These are phyloP conservation scores for Caenorhabditis doughertyi DNA, from an alignment of 2,888 invertebrate genomes.

Conservation along the genomic window DNA sequence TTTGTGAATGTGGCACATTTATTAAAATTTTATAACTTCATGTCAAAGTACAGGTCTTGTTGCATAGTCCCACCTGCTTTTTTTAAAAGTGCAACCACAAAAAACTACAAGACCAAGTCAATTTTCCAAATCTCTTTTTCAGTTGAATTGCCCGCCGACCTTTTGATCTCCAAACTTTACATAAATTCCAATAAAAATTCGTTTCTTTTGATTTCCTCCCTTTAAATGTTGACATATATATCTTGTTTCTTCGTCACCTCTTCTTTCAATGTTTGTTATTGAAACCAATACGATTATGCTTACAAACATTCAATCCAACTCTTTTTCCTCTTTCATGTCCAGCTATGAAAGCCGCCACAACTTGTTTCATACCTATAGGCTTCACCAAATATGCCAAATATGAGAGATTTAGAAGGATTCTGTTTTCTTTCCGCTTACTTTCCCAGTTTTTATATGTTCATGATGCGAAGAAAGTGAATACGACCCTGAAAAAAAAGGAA, in stretches of 20 bases:
- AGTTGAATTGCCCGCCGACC: not conserved
- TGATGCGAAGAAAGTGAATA: slow-evolving; percentile 26
- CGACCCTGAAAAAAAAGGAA: slow-evolving; percentile 32
- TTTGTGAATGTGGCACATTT: no score
- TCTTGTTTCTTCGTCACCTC: slow-evolving; percentile 45
- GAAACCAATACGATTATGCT: slow-evolving; percentile 53
- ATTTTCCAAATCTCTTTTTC: no score
- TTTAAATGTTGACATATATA: slow-evolving; percentile 36
- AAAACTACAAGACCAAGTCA: no score
- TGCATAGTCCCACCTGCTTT: no score
- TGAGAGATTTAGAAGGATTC: slow-evolving; percentile 4
- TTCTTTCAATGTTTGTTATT: slow-evolving; percentile 45
- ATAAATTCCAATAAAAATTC: not conserved
- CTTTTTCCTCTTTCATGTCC: slow-evolving; percentile 22
- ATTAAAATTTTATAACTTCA: no score
- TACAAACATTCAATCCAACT: no score
- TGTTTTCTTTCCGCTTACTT: slow-evolving; percentile 3
- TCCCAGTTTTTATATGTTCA: slow-evolving; percentile 15
- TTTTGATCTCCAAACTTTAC: not conserved
- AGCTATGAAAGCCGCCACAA: slow-evolving; percentile 9
- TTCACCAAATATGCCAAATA: not conserved
- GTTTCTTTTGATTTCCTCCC: not conserved
- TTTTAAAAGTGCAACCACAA: no score
- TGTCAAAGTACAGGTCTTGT: no score
- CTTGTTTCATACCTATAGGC: slow-evolving; percentile 55